Conservation (phyloP, 2,113 vertebrate species). For the Melanocharis versteri region DNA sequence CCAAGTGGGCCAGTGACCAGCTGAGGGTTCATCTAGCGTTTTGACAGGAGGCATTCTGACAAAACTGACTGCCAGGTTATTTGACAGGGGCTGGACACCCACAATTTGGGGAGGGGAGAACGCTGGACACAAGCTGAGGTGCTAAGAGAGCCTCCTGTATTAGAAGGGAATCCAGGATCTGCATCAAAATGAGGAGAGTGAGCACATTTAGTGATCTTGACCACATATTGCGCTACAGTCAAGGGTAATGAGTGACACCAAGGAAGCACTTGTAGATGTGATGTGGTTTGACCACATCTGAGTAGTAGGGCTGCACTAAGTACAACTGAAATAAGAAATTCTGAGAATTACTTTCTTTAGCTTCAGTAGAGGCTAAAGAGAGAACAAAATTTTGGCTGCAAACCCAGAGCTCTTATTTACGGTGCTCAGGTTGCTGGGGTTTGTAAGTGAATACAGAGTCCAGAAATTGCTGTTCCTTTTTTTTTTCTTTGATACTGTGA, state of each 20-base stretch:
- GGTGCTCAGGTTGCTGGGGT: neutral
- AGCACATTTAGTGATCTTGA: neutral
- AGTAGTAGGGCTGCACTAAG: accelerated
- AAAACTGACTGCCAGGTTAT: neutral
- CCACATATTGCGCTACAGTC: neutral
- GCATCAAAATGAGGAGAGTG: neutral
- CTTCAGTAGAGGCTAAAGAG: neutral
- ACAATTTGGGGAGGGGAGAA: neutral
- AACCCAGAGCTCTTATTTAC: neutral
- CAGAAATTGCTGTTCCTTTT: neutral
- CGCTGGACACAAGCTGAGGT: neutral
- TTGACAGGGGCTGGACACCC: neutral
- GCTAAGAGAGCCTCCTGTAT: neutral
- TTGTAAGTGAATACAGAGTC: neutral
- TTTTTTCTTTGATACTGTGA: neutral
- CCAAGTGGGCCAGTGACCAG: neutral
- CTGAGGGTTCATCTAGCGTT: neutral
- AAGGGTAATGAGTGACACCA: neutral
- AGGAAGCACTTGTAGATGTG: neutral
- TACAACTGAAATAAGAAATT: neutral
- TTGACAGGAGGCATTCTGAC: neutral
- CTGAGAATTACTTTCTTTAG: neutral
- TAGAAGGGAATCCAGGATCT: neutral
- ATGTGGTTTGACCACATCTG: neutral
- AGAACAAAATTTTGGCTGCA: neutral